phyloP scores from a whole-genome alignment of 2,113 vertebrate genomes.

The Tetrao urogallus region DNA sequence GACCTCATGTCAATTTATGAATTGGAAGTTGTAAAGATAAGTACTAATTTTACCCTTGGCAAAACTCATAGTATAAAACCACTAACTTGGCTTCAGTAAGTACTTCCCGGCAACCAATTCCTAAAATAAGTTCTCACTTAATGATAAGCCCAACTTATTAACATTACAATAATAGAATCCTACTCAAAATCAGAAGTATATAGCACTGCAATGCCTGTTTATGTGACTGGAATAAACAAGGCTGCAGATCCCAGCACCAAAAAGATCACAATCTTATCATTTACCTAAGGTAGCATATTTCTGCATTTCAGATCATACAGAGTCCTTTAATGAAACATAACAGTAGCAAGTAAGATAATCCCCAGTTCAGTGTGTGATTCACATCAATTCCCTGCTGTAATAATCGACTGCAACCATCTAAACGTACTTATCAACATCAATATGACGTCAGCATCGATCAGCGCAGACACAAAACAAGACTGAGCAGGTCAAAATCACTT shows the following conservation, averaged over 20 bases:
- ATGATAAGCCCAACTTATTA: background rate
- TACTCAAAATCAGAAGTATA: background rate
- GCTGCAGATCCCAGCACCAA: fast-evolving
- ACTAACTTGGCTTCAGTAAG: background rate
- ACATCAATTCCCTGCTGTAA: background rate
- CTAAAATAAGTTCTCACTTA: background rate
- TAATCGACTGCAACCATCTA: background rate
- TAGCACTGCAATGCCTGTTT: background rate
- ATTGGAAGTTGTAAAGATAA: background rate
- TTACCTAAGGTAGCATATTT: background rate
- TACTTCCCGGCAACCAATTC: background rate
- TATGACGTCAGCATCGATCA: background rate
- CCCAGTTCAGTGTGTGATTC: background rate
- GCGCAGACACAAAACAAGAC: fast-evolving
- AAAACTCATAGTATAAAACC: background rate
- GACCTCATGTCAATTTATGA: background rate
- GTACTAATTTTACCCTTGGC: background rate
- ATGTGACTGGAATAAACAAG: background rate
- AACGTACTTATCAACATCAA: fast-evolving
- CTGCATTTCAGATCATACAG: background rate
- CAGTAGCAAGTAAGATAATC: background rate
- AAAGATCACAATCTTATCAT: background rate
- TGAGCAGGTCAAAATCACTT: background rate
- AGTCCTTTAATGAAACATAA: background rate
- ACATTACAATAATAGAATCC: background rate